A percentile compares a stretch with the other conserved stretches of the same genome.
Conservation (phyloP, 2,113 vertebrate species). For the Tapirus terrestris region DNA sequence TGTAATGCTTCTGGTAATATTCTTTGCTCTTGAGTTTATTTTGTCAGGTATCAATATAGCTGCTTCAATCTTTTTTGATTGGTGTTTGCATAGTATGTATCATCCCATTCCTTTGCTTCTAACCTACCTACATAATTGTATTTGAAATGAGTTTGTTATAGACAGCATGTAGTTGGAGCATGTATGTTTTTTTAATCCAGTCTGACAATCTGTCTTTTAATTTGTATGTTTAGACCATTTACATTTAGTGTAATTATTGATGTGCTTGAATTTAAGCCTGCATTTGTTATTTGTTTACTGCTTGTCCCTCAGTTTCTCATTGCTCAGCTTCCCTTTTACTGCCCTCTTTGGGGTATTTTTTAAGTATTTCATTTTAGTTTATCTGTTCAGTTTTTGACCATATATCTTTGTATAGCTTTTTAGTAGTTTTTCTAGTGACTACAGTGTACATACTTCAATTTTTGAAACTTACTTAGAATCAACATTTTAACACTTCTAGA, state of each 20-base stretch:
- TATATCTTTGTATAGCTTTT: neutral
- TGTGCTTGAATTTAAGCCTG: neutral
- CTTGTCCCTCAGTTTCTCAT: neutral
- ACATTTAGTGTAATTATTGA: neutral
- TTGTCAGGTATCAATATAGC: neutral
- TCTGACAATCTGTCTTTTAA: neutral
- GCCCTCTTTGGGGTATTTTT: neutral
- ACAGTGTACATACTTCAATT: neutral
- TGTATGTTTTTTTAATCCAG: neutral
- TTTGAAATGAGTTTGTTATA: neutral
- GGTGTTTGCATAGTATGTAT: too few species aligned
- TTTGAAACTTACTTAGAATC: too few species aligned
- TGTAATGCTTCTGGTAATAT: neutral
- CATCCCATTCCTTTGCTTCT: neutral
- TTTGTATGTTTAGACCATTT: neutral
- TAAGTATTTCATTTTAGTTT: neutral
- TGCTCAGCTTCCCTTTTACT: neutral
- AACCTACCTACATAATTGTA: neutral
- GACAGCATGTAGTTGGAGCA: neutral
- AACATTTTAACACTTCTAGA: neutral
- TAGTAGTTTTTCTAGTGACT: neutral
- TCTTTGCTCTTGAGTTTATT: neutral
- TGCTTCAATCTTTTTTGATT: neutral
- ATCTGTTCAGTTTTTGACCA: neutral
- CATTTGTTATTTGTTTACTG: accelerated